These are phyloP conservation scores for Eupsilia transversa DNA, from an alignment of 2,888 invertebrate genomes.

Conservation along the genomic window DNA sequence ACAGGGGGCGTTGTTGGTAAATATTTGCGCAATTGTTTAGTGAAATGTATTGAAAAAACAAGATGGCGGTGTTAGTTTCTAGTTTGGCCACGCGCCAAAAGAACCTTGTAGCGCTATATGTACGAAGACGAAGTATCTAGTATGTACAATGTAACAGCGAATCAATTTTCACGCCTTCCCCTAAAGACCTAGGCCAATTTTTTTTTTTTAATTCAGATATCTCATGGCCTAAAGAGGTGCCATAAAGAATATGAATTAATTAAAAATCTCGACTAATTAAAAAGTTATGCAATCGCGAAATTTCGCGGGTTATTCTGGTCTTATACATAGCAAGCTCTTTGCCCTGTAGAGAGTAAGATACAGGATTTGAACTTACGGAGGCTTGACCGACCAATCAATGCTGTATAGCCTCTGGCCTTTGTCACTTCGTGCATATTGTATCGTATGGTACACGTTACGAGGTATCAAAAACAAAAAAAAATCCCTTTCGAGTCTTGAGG, in stretches of 20 bases:
- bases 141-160: too few relatives aligned
- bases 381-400: not conserved
- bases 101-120: not conserved
- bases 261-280: too few relatives aligned
- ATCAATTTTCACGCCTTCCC: too few relatives aligned
- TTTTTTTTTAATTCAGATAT: too few relatives aligned
- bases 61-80: not conserved
- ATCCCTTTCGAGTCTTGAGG: not conserved
- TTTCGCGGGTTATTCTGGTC: too few relatives aligned
- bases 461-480: not conserved
- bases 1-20: not conserved
- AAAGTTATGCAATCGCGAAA: too few relatives aligned
- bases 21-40: not conserved
- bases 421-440: slow-evolving; percentile 10
- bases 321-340: not conserved
- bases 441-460: not conserved
- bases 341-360: not conserved
- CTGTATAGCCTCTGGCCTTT: not conserved
- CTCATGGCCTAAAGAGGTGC: too few relatives aligned
- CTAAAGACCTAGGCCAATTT: too few relatives aligned
- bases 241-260: too few relatives aligned
- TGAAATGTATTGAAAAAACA: not conserved
- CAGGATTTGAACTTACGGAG: not conserved
- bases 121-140: not conserved
- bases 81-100: not conserved